Percentiles rank a stretch among this genome's conserved stretches.
phyloP scores from a whole-genome alignment of 2,888 invertebrate genomes.

The Cheilosia vernalis region DNA sequence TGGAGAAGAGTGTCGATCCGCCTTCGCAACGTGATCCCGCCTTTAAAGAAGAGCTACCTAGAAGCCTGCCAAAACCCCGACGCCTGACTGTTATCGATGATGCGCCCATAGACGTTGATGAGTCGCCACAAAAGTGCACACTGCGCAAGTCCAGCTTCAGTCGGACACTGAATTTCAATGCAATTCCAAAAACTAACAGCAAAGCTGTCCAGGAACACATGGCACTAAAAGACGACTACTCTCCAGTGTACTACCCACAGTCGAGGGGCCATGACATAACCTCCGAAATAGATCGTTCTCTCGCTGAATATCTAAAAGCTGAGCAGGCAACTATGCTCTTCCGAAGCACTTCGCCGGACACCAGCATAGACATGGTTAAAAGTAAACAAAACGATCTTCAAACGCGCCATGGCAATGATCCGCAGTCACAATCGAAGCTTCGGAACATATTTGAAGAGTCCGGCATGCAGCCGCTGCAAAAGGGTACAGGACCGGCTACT shows the following conservation, averaged over 20 bases:
- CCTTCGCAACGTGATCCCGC: too few species aligned
- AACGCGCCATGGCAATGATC: not conserved
- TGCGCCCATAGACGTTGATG: constrained; percentile 28
- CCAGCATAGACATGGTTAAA: not conserved
- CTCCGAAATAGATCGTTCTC: constrained; percentile 40
- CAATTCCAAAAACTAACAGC: not conserved
- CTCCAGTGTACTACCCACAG: constrained; percentile 39
- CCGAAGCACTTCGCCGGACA: not conserved
- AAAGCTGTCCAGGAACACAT: not conserved
- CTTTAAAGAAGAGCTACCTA: not conserved
- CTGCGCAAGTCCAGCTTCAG: constrained; percentile 57
- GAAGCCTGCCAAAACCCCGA: constrained; percentile 18
- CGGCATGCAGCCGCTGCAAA: constrained; percentile 53
- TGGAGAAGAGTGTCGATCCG: constrained; percentile 18
- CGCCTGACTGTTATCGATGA: constrained; percentile 35
- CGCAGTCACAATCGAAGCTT: constrained; percentile 1
- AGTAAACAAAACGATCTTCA: not conserved
- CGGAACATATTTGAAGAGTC: constrained; percentile 58
- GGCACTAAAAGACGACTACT: constrained; percentile 1
- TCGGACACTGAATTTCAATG: constrained; percentile 51
- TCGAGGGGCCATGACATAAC: constrained; percentile 25
- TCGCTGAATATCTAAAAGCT: constrained; percentile 57
- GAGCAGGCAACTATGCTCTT: constrained; percentile 43
- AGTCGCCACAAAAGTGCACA: constrained; percentile 16
- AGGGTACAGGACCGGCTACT: not conserved